Evolutionary conservation across 1,140 invertebrate genomes (phyloP), one percentile per base, ranked within the genome.

Genomic region (Diorhabda sublineata): DNA sequence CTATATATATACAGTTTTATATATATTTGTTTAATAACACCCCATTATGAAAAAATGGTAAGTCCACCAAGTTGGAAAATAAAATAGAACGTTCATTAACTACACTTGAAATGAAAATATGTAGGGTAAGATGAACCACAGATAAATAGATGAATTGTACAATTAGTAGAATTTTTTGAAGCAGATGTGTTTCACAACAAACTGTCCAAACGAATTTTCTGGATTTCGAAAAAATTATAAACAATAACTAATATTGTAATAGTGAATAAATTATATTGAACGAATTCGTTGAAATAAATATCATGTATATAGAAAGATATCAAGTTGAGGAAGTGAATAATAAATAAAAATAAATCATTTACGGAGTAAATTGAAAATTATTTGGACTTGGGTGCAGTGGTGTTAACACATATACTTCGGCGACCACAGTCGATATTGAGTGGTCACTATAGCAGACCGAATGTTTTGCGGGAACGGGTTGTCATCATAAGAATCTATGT

Each of bases 61-160:
- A 11, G 64, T 56, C 41, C 62, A 61, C 62, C 56, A 59, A 41
- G 59, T 64, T 64, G 67, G 61, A 52, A 69, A 62, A 41, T 2
- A 42, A 69, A 68, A n/a, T 42, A 8, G 62, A 45, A 52, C 42
- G 41, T 62, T 41, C 47, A 62, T 61, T 57, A 26, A 66, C 64
- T 67, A 67, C n/a, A 64, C 42, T 75, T 77, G 75, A n/a, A 75
- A 76, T 76, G 73, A 73, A 77, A 73, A 76, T 69, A 77, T 75
- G 75, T 73, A 79, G 70, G 74, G 74, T 71, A 73, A 76, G 76
- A 79, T 71, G 71, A 77, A 78, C 75, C 73, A 74, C 75, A 74
- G 70, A 71, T 69, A 73, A 71, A 62, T 66, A 72, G 72, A 72
- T 73, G 71, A 76, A 73, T 11, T 67, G 45, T 60, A 67, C 65